These are phyloP conservation scores for Philonicus albiceps DNA, from an alignment of 2,888 invertebrate genomes.

Conservation along the genomic window DNA sequence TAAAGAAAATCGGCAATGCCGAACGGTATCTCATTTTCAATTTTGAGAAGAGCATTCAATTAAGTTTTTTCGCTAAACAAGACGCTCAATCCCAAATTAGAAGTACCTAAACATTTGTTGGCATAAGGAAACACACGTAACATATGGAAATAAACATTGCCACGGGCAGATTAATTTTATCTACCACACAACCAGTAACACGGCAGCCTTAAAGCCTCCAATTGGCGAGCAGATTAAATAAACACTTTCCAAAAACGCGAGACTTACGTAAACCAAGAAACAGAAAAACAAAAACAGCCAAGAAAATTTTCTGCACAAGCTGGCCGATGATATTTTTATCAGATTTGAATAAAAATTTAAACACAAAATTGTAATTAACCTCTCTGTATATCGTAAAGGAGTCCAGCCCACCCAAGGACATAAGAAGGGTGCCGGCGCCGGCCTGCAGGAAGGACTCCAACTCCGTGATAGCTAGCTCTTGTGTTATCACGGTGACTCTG, in stretches of 20 bases:
- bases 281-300: neutral
- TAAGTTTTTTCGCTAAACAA: neutral
- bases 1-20: neutral
- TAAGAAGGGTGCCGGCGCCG: conserved; percentile 52
- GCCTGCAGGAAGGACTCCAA: conserved; percentile 56
- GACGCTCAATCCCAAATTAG: neutral
- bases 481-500: conserved; percentile 57
- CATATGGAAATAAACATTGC: neutral
- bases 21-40: neutral
- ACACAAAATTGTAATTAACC: conserved; percentile 51
- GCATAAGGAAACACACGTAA: neutral
- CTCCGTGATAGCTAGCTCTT: conserved; percentile 54
- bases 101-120: neutral
- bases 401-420: conserved; percentile 53
- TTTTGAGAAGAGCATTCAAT: neutral
- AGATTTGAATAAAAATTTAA: neutral
- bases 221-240: neutral
- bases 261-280: neutral
- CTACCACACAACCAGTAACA: neutral
- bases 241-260: neutral
- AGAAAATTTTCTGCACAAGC: neutral
- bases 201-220: neutral
- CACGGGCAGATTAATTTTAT: neutral
- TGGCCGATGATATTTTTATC: neutral
- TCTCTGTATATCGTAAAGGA: conserved; percentile 60